These are phyloP conservation scores for Hydractinia echinata DNA, from an alignment of 30 jellyfish, hydroid and myxozoan species.

Conservation along the genomic window DNA sequence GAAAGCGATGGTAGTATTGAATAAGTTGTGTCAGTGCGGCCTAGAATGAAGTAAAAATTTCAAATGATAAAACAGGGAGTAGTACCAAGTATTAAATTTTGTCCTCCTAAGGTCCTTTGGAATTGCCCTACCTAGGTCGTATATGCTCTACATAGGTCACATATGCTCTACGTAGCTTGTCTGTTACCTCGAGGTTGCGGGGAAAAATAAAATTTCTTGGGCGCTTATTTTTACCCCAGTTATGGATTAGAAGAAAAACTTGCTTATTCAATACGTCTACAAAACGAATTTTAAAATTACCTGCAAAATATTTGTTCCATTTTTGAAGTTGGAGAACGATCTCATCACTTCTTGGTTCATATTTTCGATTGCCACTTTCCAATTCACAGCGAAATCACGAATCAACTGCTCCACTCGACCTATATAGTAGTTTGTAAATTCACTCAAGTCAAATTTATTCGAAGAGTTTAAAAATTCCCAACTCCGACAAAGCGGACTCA, in stretches of 20 bases:
- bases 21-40: constrained; percentile 89
- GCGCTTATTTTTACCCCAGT: too few relatives aligned
- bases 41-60: constrained; percentile 26
- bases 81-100: background rate
- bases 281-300: constrained; percentile 10
- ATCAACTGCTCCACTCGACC: constrained; percentile 74
- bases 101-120: background rate
- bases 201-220: too few relatives aligned
- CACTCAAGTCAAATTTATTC: background rate
- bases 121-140: background rate
- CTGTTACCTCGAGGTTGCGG: too few relatives aligned
- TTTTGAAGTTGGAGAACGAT: constrained; percentile 81
- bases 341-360: constrained; percentile 90
- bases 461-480: too few relatives aligned
- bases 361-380: constrained; percentile 89
- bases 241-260: too few relatives aligned
- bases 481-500: too few relatives aligned
- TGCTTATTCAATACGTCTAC: too few relatives aligned
- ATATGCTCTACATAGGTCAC: background rate
- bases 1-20: constrained; percentile 95
- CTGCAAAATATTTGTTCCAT: constrained; percentile 82
- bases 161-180: too few relatives aligned
- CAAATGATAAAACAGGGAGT: too few relatives aligned
- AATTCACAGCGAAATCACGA: constrained; percentile 81
- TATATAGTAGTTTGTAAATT: background rate